phyloP scores from a whole-genome alignment of 2,113 vertebrate genomes.

The Ivindomyrus marchei region DNA sequence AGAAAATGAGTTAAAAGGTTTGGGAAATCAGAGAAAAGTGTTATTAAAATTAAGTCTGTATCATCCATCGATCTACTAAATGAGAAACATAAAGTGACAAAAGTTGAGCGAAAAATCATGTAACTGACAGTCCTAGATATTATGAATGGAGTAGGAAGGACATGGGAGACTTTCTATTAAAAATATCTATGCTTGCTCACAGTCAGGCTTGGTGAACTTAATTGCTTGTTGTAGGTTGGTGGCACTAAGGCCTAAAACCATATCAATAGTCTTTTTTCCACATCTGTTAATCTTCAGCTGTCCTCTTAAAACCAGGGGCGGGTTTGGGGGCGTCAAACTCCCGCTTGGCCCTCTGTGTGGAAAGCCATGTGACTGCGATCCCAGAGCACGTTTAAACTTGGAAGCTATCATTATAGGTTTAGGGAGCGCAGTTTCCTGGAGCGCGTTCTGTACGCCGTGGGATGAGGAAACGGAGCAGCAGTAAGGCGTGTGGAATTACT shows the following conservation, averaged over 20 bases:
- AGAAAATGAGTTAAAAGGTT: background rate
- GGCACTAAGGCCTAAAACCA: background rate
- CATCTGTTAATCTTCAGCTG: conserved; percentile 6
- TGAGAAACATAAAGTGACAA: background rate
- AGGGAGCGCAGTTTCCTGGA: background rate
- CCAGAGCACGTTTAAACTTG: background rate
- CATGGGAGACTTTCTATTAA: background rate
- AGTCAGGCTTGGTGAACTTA: background rate
- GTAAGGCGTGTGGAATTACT: background rate
- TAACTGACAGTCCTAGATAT: background rate
- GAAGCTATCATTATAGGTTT: background rate
- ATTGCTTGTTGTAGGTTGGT: background rate
- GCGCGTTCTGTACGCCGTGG: background rate
- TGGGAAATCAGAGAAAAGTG: background rate
- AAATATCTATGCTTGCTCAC: background rate
- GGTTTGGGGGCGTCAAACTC: background rate
- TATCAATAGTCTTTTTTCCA: background rate
- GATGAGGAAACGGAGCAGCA: background rate
- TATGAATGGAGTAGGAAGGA: background rate
- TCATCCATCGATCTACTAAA: background rate
- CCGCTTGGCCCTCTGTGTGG: background rate
- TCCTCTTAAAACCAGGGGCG: background rate
- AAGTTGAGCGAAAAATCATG: background rate
- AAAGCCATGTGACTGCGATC: background rate
- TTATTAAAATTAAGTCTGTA: background rate